Evolutionary conservation across 2,113 vertebrate species (phyloP).

Genomic region (Alaudala cheleensis): DNA sequence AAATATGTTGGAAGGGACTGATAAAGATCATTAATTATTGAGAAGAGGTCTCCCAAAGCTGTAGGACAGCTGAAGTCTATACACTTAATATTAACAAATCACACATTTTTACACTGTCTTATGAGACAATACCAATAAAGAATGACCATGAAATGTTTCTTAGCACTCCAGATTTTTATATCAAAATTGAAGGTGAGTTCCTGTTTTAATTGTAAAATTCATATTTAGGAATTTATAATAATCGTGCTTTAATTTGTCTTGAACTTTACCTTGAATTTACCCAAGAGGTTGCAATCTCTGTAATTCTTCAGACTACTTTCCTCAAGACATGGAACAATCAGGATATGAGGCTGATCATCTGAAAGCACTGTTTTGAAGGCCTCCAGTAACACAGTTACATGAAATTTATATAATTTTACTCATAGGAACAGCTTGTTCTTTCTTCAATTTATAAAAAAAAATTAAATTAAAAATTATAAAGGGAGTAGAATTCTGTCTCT

Average conservation of each 20-base stretch:
- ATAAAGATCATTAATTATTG: background rate
- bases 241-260: background rate
- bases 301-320: background rate
- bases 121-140: background rate
- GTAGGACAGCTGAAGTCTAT: background rate
- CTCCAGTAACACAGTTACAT: background rate
- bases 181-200: background rate
- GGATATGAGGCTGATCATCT: background rate
- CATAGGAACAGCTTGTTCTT: background rate
- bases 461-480: background rate
- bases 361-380: background rate
- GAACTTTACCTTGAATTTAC: background rate
- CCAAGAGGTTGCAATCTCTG: background rate
- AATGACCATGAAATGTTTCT: background rate
- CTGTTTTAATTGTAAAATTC: background rate
- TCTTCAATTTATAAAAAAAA: background rate
- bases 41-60: background rate
- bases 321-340: background rate
- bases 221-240: background rate
- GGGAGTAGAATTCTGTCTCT: slow-evolving; percentile 11
- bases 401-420: background rate
- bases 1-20: background rate
- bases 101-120: background rate
- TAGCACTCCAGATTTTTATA: background rate
- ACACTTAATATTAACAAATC: background rate